phyloP scores from a whole-genome alignment of 2,888 invertebrate species.

The Elmis aenea region DNA sequence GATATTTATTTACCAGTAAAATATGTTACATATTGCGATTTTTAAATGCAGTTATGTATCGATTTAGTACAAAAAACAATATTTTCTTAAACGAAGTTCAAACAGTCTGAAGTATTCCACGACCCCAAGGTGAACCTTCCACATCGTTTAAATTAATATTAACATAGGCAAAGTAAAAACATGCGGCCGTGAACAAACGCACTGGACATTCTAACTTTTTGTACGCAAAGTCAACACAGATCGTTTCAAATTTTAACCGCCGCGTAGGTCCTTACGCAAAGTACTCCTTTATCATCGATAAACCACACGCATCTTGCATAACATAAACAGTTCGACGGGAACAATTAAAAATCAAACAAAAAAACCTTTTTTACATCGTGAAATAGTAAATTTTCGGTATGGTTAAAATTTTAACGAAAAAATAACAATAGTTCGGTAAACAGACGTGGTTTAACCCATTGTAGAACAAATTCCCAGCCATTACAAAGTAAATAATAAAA shows the following conservation, averaged over 20 bases:
- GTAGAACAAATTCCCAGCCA: slow-evolving; percentile 8
- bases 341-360: slow-evolving; percentile 12
- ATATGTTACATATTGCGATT: too few species aligned
- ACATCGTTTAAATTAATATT: slow-evolving; percentile 15
- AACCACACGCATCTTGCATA: slow-evolving; percentile 12
- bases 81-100: too few species aligned
- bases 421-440: slow-evolving; percentile 15
- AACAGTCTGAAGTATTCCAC: slow-evolving; percentile 17
- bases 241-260: slow-evolving; percentile 11
- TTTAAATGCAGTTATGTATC: too few species aligned
- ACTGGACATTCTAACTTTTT: slow-evolving; percentile 20
- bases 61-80: too few species aligned
- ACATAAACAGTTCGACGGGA: slow-evolving; percentile 11
- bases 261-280: slow-evolving; percentile 13
- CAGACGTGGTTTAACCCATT: slow-evolving; percentile 8
- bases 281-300: slow-evolving; percentile 14
- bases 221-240: slow-evolving; percentile 15
- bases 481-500: slow-evolving; percentile 13
- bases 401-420: slow-evolving; percentile 12
- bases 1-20: too few species aligned
- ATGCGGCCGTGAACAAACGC: slow-evolving; percentile 13
- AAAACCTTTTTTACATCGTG: slow-evolving; percentile 5
- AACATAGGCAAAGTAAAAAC: slow-evolving; percentile 17
- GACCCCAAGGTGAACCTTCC: slow-evolving; percentile 18
- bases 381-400: slow-evolving; percentile 4